Evolutionary conservation across 2,888 invertebrate species (phyloP).

Genomic region (Lamellibrachia columna): DNA sequence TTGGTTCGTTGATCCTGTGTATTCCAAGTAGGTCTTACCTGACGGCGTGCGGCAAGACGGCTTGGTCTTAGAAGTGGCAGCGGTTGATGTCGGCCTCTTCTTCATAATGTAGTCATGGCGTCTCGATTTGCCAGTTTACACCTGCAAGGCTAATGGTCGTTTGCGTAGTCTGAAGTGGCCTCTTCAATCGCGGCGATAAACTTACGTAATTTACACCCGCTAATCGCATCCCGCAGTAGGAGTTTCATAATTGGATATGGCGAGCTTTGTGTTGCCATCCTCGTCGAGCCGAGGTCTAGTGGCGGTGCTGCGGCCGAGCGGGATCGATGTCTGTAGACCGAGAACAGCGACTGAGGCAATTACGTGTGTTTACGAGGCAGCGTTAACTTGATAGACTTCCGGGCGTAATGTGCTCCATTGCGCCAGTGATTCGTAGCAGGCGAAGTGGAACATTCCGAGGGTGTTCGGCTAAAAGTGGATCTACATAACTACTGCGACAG

Average conservation of each 20-base stretch:
- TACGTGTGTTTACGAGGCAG: not conserved
- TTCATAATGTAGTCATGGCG: constrained; percentile 9
- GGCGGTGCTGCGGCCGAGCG: not conserved
- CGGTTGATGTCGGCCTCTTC: not conserved
- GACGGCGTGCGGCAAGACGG: not conserved
- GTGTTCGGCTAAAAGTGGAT: not conserved
- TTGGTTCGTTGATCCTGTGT: not conserved
- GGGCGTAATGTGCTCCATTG: not conserved
- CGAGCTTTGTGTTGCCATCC: not conserved
- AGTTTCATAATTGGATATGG: constrained; percentile 10
- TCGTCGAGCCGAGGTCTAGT: not conserved
- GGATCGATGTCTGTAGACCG: not conserved
- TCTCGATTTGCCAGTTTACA: not conserved
- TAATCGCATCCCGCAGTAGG: not conserved
- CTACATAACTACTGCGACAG: not conserved
- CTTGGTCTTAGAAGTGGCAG: not conserved
- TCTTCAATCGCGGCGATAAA: not conserved
- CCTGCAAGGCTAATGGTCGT: not conserved
- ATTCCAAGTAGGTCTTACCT: not conserved
- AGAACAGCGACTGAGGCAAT: not conserved
- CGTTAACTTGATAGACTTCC: constrained; percentile 16
- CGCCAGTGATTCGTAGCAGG: not conserved
- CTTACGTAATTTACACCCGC: constrained; percentile 3
- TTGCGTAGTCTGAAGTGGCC: not conserved
- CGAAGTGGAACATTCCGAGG: not conserved